A percentile compares a stretch with the other conserved stretches of the same genome.
Conservation (phyloP, 2,113 vertebrate species). For the Amazona vittata region DNA sequence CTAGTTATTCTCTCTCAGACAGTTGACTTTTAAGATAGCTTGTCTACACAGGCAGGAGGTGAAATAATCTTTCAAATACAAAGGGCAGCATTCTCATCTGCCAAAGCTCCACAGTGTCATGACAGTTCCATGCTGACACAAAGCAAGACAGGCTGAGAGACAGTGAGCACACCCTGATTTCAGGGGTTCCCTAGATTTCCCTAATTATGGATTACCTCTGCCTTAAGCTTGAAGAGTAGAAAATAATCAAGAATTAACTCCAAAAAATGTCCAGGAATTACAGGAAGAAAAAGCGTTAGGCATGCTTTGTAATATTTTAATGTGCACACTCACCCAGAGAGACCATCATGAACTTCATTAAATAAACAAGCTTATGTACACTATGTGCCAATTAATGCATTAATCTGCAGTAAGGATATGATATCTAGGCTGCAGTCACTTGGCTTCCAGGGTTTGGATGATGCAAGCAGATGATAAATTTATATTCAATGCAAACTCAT, state of each 20-base stretch:
- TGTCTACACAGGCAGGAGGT: neutral
- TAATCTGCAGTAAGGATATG: constrained; percentile 27
- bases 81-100: neutral
- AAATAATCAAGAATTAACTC: constrained; percentile 1
- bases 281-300: neutral
- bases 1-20: neutral
- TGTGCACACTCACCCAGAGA: neutral
- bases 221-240: neutral
- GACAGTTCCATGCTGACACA: neutral
- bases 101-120: accelerated
- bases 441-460: neutral
- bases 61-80: constrained; percentile 14
- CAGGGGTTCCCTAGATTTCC: neutral
- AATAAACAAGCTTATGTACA: constrained; percentile 22
- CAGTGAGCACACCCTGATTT: neutral
- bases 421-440: neutral
- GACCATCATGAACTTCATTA: constrained; percentile 8
- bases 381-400: constrained; percentile 31
- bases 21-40: neutral
- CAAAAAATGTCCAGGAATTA: neutral
- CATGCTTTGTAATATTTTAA: neutral
- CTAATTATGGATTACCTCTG: neutral
- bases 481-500: neutral
- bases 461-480: constrained; percentile 35
- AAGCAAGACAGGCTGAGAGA: neutral